Conservation (phyloP, 2,888 invertebrate genomes). For the Seladonia tumulorum region DNA sequence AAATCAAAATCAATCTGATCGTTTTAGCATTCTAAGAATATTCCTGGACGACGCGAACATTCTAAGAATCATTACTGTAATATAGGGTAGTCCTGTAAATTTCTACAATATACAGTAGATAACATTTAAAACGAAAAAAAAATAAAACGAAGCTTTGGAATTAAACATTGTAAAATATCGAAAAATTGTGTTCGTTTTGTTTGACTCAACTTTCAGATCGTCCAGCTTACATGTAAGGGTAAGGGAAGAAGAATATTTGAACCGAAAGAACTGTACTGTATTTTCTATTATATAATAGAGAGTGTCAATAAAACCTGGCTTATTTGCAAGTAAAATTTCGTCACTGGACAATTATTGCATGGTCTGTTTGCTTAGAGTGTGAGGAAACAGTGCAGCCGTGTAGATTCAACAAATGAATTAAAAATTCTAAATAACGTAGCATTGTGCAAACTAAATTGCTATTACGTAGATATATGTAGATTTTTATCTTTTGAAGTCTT, state of each 20-base stretch:
- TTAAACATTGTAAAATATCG: slow-evolving; percentile 32
- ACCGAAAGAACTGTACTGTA: slow-evolving; percentile 37
- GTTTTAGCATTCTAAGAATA: slow-evolving; percentile 9
- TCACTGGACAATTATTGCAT: background rate
- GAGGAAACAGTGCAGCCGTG: background rate
- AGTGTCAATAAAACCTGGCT: slow-evolving; percentile 42
- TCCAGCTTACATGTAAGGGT: slow-evolving; percentile 26
- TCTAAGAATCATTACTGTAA: slow-evolving; percentile 30
- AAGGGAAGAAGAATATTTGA: slow-evolving; percentile 26
- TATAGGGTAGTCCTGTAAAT: slow-evolving; percentile 39
- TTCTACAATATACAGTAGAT: slow-evolving; percentile 29
- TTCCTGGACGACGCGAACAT: slow-evolving; percentile 3
- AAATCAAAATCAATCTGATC: slow-evolving; percentile 45
- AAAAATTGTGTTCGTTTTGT: slow-evolving; percentile 29
- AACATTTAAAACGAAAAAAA: background rate
- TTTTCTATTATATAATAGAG: slow-evolving; percentile 40
- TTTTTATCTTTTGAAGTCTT: too few species aligned
- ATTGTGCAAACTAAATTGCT: background rate
- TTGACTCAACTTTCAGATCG: slow-evolving; percentile 21
- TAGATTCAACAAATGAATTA: background rate
- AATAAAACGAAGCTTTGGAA: slow-evolving; percentile 20
- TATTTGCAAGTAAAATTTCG: slow-evolving; percentile 29
- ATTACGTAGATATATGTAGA: background rate
- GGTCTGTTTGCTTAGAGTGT: background rate
- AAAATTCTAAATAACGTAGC: background rate